These are phyloP conservation scores for Euborellia annulipes DNA, from an alignment of 1,140 invertebrate genomes.

Conservation along the genomic window DNA sequence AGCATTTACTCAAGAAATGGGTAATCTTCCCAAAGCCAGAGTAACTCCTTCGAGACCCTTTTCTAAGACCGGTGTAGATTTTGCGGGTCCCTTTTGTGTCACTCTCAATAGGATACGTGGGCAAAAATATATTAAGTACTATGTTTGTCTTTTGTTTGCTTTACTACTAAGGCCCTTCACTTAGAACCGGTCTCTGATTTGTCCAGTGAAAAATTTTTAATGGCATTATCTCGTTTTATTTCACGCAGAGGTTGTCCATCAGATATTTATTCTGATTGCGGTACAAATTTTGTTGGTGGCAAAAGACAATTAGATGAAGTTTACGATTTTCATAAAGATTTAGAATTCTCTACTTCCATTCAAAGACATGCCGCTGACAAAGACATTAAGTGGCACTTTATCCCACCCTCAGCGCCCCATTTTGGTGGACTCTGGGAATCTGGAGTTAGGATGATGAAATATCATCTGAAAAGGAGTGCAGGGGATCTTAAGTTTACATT, in stretches of 20 bases:
- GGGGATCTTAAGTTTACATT: constrained; percentile 16
- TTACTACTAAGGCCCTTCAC: constrained; percentile 11
- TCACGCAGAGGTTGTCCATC: too few species aligned
- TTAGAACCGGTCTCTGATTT: constrained; percentile 9
- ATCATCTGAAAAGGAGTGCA: constrained; percentile 9
- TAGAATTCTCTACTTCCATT: neutral
- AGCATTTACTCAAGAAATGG: too few species aligned
- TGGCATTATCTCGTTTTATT: too few species aligned
- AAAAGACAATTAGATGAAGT: constrained; percentile 14
- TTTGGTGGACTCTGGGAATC: constrained; percentile 20
- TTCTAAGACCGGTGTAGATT: too few species aligned
- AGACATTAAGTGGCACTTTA: constrained; percentile 16
- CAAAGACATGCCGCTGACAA: neutral
- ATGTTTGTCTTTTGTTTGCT: constrained; percentile 5
- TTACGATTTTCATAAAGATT: constrained; percentile 1
- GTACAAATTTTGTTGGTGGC: constrained; percentile 18
- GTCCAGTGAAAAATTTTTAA: constrained; percentile 9
- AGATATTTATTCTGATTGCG: constrained; percentile 7
- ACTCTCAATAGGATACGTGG: too few species aligned
- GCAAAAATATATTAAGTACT: too few species aligned
- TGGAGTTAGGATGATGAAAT: constrained; percentile 11
- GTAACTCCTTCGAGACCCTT: too few species aligned
- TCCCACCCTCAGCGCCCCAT: constrained; percentile 15
- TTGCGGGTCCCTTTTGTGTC: too few species aligned
- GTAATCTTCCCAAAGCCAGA: too few species aligned